Conservation (phyloP, 1,140 invertebrate genomes). For the Sipha flava region DNA sequence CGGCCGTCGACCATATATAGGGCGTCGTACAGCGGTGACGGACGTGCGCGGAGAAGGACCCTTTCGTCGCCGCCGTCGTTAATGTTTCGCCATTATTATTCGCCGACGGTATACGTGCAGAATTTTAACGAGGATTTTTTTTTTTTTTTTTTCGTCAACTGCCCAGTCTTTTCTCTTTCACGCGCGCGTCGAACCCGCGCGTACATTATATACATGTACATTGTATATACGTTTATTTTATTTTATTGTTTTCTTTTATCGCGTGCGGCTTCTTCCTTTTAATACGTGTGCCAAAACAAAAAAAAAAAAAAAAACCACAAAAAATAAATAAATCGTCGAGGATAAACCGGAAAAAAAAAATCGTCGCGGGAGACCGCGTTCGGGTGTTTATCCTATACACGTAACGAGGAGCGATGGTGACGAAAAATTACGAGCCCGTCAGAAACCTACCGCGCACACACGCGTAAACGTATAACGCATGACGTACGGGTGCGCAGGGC, state of each 20-base stretch:
- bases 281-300: not conserved
- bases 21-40: no score
- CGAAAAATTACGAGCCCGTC: no score
- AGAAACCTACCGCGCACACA: no score
- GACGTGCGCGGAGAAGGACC: no score
- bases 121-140: not conserved
- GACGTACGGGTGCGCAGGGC: no score
- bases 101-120: not conserved
- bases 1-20: no score
- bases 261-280: not conserved
- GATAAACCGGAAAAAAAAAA: not conserved
- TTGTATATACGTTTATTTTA: not conserved
- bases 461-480: no score
- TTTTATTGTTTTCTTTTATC: not conserved
- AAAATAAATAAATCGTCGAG: not conserved
- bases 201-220: not conserved
- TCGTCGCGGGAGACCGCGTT: not conserved
- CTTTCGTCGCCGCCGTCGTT: no score
- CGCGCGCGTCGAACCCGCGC: not conserved
- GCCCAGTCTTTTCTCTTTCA: not conserved
- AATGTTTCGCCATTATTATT: constrained; percentile 7
- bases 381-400: no score
- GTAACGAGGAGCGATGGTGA: no score
- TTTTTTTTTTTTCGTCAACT: not conserved
- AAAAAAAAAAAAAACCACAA: no score